Conservation (phyloP, 2,113 vertebrate species). For the Scomber scombrus region DNA sequence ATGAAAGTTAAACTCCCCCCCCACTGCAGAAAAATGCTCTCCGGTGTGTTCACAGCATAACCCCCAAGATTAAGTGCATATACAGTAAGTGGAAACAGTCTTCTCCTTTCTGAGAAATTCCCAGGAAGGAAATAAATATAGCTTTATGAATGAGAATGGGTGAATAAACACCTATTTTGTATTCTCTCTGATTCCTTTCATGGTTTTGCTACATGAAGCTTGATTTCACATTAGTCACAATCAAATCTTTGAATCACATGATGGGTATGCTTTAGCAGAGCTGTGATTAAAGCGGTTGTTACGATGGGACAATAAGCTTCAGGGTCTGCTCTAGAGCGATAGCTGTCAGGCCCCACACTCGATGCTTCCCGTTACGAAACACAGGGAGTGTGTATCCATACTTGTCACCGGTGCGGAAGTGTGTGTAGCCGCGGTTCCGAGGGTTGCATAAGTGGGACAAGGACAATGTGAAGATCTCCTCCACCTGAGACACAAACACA, state of each 20-base stretch:
- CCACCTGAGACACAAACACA: conserved; percentile 84
- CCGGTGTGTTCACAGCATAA: not conserved
- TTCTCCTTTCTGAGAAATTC: not conserved
- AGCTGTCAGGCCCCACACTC: conserved; percentile 94
- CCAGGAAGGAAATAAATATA: not conserved
- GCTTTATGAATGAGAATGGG: not conserved
- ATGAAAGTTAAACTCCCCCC: too few species aligned
- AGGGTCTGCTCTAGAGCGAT: conserved; percentile 87
- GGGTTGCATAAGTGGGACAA: conserved; percentile 87
- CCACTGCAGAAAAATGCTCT: too few species aligned
- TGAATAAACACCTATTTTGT: conserved; percentile 2
- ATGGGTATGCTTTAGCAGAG: not conserved
- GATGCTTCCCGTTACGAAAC: conserved; percentile 89
- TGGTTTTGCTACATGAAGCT: conserved; percentile 15
- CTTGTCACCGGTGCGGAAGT: conserved; percentile 85
- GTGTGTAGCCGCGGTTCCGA: conserved; percentile 90
- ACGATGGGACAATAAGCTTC: conserved; percentile 77
- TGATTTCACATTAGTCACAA: conserved; percentile 13
- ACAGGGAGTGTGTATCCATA: conserved; percentile 90
- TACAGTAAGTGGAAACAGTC: not conserved
- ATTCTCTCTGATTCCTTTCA: not conserved
- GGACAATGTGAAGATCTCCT: conserved; percentile 90
- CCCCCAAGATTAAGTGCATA: conserved; percentile 12
- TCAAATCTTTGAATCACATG: not conserved
- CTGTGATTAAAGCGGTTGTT: conserved; percentile 2